These are phyloP conservation scores for Luperina nickerlii DNA, from an alignment of 2,888 invertebrate genomes.

Conservation along the genomic window DNA sequence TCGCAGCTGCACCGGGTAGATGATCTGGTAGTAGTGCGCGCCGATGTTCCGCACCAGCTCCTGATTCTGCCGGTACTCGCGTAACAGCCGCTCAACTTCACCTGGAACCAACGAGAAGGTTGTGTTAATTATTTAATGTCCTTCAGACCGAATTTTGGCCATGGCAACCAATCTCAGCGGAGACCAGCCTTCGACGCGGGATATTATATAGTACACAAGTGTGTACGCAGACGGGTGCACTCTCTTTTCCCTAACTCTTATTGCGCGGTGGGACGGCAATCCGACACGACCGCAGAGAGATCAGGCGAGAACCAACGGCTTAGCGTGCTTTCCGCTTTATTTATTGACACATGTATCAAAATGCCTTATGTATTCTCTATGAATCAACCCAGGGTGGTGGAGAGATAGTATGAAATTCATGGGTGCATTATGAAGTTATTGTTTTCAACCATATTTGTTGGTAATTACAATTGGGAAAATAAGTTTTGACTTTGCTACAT, in stretches of 20 bases:
- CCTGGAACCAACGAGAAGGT: slow-evolving; percentile 88
- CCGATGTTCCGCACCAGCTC: slow-evolving; percentile 97
- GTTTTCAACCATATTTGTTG: not conserved
- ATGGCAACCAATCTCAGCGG: not conserved
- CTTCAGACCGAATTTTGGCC: not conserved
- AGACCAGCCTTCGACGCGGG: not conserved
- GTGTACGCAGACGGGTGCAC: not conserved
- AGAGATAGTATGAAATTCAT: not conserved
- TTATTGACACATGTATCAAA: not conserved
- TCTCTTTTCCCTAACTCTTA: not conserved
- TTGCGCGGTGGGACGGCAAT: not conserved
- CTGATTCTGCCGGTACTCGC: slow-evolving; percentile 97
- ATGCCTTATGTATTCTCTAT: not conserved
- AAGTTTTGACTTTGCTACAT: not conserved
- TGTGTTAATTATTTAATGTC: not conserved
- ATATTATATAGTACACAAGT: not conserved
- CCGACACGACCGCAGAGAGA: too few species aligned
- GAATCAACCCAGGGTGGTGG: too few species aligned
- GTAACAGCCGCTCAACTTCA: slow-evolving; percentile 97
- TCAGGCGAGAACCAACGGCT: not conserved
- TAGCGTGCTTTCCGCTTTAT: too few species aligned
- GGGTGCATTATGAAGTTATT: too few species aligned
- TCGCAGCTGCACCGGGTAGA: slow-evolving; percentile 97
- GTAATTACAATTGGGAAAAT: not conserved
- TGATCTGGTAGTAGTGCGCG: slow-evolving; percentile 97